Evolutionary conservation across 2,113 vertebrate species (phyloP).

Genomic region (Carlito syrichta): DNA sequence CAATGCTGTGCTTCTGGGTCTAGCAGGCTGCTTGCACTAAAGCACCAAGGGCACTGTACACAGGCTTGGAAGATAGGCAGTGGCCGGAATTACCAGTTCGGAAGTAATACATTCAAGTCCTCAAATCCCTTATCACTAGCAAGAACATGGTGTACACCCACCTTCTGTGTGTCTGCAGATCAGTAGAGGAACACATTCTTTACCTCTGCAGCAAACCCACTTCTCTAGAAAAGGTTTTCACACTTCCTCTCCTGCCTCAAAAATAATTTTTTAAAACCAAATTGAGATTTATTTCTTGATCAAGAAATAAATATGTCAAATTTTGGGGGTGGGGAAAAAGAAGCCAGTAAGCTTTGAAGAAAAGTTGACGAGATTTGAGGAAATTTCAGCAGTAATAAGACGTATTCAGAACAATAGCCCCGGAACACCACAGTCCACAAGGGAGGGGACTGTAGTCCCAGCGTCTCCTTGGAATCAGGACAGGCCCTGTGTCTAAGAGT

Average conservation of each 20-base stretch:
- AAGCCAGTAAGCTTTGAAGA: constrained; percentile 6
- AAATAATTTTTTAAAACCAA: not conserved
- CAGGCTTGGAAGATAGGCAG: constrained; percentile 38
- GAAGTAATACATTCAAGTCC: constrained; percentile 13
- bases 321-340: not conserved
- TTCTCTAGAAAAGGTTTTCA: not conserved
- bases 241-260: not conserved
- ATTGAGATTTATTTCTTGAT: not conserved
- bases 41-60: constrained; percentile 49
- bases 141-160: not conserved
- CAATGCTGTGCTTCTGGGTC: not conserved
- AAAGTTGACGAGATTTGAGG: not conserved
- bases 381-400: constrained; percentile 5
- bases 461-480: not conserved
- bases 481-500: not conserved
- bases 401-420: not conserved
- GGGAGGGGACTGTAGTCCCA: not conserved
- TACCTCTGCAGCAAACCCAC: not conserved
- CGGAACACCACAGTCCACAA: not conserved
- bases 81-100: constrained; percentile 51
- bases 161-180: not conserved
- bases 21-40: not conserved
- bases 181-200: constrained; percentile 20
- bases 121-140: not conserved
- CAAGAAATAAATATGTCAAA: not conserved